Conservation (phyloP, 2,888 invertebrate genomes). For the Epinotia ramella region DNA sequence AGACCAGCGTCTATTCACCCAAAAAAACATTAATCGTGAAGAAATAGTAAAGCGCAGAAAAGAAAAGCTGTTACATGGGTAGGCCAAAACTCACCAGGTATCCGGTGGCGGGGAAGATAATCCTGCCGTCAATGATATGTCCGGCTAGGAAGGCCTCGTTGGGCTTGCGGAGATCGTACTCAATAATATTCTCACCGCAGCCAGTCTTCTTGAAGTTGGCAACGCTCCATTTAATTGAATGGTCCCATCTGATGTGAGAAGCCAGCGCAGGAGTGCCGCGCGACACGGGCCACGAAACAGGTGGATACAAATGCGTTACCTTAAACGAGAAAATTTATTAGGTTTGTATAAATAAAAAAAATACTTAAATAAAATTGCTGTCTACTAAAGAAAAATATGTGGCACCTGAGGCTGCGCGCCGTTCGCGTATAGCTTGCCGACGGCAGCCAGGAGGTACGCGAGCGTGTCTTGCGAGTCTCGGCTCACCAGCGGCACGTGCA, state of each 20-base stretch:
- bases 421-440: conserved; percentile 92
- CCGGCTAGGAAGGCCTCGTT: conserved; percentile 91
- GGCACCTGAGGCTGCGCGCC: conserved; percentile 91
- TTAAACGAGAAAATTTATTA: not conserved
- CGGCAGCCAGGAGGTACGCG: conserved; percentile 87
- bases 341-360: not conserved
- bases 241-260: conserved; percentile 96
- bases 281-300: conserved; percentile 93
- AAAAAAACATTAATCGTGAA: no score
- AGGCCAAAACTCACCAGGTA: conserved; percentile 87
- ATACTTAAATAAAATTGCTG: not conserved
- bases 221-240: conserved; percentile 94
- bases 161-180: conserved; percentile 90
- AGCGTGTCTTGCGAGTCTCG: conserved; percentile 93
- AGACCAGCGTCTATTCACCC: conserved; percentile 87
- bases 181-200: conserved; percentile 90
- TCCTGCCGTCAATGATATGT: conserved; percentile 96
- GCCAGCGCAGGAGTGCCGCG: conserved; percentile 96
- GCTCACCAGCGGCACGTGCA: conserved; percentile 94
- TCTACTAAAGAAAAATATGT: not conserved
- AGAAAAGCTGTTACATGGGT: no score
- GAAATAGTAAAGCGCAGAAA: no score
- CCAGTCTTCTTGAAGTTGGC: conserved; percentile 88
- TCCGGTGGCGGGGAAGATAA: conserved; percentile 97
- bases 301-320: conserved; percentile 88